These are phyloP conservation scores for Numenius phaeopus DNA, from an alignment of 2,797 vertebrate genomes.

Conservation along the genomic window DNA sequence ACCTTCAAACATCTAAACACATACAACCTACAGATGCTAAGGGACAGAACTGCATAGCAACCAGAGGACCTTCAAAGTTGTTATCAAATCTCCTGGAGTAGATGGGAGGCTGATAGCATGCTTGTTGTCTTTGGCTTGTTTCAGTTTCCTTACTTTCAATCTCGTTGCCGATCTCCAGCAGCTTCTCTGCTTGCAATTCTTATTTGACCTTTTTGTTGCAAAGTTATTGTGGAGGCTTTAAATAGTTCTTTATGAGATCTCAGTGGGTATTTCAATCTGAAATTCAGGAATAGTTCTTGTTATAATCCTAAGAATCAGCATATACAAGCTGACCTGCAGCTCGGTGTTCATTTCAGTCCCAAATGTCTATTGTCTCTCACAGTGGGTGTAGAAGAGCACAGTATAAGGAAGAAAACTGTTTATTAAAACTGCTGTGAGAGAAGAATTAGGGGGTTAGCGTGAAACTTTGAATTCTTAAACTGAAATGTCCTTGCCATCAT, in stretches of 20 bases:
- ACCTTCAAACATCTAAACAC: background rate
- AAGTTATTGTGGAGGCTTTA: conserved; percentile 67
- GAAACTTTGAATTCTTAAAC: conserved; percentile 60
- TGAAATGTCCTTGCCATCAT: conserved; percentile 38
- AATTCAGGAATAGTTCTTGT: conserved; percentile 64
- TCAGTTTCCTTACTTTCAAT: conserved; percentile 51
- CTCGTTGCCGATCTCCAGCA: conserved; percentile 48
- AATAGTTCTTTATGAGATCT: conserved; percentile 73
- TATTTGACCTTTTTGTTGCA: conserved; percentile 69
- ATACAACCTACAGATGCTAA: background rate
- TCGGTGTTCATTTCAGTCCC: conserved; percentile 58
- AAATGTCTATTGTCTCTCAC: conserved; percentile 72
- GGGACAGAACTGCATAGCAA: background rate
- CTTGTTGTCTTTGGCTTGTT: conserved; percentile 53
- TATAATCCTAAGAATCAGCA: conserved; percentile 72
- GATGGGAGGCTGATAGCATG: conserved; percentile 1
- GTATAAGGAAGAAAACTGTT: conserved; percentile 64
- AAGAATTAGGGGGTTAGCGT: conserved; percentile 33
- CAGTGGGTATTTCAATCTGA: conserved; percentile 65
- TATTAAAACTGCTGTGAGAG: conserved; percentile 72
- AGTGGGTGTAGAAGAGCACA: conserved; percentile 57
- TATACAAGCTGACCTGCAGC: conserved; percentile 62
- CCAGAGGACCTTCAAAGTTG: conserved; percentile 41
- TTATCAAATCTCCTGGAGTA: conserved; percentile 34
- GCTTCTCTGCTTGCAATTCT: conserved; percentile 69